Percentiles rank a stretch among this genome's conserved stretches.
Conservation (phyloP, 2,113 vertebrate species). For the Orthonyx spaldingii region DNA sequence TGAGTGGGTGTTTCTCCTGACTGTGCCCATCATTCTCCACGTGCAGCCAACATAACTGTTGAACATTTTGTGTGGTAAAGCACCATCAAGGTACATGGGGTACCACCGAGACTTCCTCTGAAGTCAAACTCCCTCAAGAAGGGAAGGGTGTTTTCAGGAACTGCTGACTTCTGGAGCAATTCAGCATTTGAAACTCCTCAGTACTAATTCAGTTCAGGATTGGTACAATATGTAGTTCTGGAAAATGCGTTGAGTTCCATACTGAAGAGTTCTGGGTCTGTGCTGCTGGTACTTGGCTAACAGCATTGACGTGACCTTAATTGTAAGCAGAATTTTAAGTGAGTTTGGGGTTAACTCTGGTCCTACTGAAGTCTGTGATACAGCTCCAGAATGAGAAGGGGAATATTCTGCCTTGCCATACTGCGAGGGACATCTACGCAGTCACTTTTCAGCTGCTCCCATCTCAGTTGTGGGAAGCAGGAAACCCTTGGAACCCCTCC, state of each 20-base stretch:
- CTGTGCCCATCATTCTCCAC: neutral
- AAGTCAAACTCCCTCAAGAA: neutral
- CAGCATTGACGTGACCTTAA: neutral
- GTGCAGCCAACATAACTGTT: neutral
- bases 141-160: neutral
- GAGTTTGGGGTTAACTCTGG: neutral
- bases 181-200: neutral
- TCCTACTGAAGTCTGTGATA: neutral
- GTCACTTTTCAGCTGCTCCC: neutral
- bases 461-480: neutral
- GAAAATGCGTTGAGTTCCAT: neutral
- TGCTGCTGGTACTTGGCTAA: neutral
- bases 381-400: neutral
- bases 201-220: neutral
- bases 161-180: neutral
- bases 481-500: neutral
- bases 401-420: neutral
- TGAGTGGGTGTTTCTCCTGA: neutral
- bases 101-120: neutral
- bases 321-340: neutral
- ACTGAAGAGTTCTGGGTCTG: rapidly evolving
- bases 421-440: neutral
- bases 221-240: neutral
- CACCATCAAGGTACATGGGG: neutral
- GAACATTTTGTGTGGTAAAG: neutral